Conservation (phyloP, 2,888 invertebrate species). For the Nomada flava region DNA sequence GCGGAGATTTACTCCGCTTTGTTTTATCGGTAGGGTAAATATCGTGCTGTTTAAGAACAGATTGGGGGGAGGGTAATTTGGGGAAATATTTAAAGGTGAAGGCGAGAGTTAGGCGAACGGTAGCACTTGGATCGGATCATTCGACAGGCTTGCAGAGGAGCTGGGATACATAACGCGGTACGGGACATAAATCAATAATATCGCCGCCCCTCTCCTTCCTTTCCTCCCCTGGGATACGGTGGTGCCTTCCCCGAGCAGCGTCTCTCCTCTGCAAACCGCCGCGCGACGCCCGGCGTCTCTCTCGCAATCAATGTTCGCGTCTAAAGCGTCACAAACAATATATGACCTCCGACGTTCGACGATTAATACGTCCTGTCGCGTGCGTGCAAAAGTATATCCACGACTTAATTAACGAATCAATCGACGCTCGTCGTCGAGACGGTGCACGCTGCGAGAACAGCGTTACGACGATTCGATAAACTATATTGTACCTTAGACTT, state of each 20-base stretch:
- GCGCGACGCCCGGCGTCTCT: slow-evolving; percentile 77
- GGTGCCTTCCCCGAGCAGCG: slow-evolving; percentile 70
- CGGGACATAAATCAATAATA: slow-evolving; percentile 88
- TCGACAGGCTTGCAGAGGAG: slow-evolving; percentile 71
- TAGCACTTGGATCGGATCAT: slow-evolving; percentile 74
- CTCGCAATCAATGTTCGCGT: slow-evolving; percentile 82
- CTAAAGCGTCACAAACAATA: slow-evolving; percentile 73
- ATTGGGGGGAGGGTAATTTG: background rate
- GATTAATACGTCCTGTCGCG: slow-evolving; percentile 62
- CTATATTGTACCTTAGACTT: too few relatives aligned
- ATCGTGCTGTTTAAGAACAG: too few relatives aligned
- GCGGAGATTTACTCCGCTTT: too few relatives aligned
- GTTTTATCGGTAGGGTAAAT: background rate
- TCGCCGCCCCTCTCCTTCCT: slow-evolving; percentile 83
- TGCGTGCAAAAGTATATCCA: slow-evolving; percentile 46
- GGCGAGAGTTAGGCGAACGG: slow-evolving; percentile 56
- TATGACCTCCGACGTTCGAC: slow-evolving; percentile 57
- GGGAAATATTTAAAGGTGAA: slow-evolving; percentile 38
- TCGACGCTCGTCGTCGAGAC: background rate
- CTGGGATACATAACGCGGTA: slow-evolving; percentile 80
- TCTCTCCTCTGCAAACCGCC: slow-evolving; percentile 74
- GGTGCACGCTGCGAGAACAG: slow-evolving; percentile 24
- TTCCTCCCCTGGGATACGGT: slow-evolving; percentile 78
- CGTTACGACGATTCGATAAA: background rate
- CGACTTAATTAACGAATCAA: slow-evolving; percentile 50